Base-by-base conservation (phyloP, 1,140 invertebrate species). In the Colletes gigas region DNA sequence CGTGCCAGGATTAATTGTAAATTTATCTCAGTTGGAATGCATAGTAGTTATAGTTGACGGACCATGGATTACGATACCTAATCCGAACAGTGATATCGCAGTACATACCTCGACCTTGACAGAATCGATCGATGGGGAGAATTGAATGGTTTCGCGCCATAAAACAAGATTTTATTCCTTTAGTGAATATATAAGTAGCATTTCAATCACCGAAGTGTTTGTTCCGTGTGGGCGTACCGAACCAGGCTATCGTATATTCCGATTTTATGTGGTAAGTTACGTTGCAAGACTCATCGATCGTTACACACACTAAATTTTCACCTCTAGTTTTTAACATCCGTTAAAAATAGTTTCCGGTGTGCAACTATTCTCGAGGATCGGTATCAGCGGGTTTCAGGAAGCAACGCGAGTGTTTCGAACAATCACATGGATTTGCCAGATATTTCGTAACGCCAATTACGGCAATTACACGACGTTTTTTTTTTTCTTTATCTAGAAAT, bases 131-230 rank as follows among this genome's bases (percentile, higher is more conserved):
- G 71, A 30, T 52, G 63, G 30, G 30, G 52, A 80, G 55, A 80
- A 75, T 74, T 80, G 62, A 75, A 74, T 74, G 71, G 71, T 80
- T 74, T 80, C 78, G 17, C 44, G 63, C 54, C 55, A 80, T 75
- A 67, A 68, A 52, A 67, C 30, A 54, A 75, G 63, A 75, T 80
- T 19, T 80, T 57, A 19, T 52, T 72, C 47, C 55, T 59, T 67
- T 75, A 52, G 59, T n/a, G 54, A 21, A n/a, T 67, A 68, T 66
- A 21, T 0, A 54, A 41, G 17, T 44, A 39, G 15, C 12, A 3
- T 57, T 65, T 47, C 52, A 55, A 72, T 78, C 60, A 39, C 4
- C 2, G 9, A 30, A 21, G 3, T 17, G 50, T 4, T 63, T n/a
- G 39, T 55, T 21, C 1, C 7, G 5, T 21, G 30, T n/a, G 21